Evolutionary conservation across 2,113 vertebrate genomes (phyloP), one percentile per base, ranked within the genome.

Genomic region (Clinocottus analis): DNA sequence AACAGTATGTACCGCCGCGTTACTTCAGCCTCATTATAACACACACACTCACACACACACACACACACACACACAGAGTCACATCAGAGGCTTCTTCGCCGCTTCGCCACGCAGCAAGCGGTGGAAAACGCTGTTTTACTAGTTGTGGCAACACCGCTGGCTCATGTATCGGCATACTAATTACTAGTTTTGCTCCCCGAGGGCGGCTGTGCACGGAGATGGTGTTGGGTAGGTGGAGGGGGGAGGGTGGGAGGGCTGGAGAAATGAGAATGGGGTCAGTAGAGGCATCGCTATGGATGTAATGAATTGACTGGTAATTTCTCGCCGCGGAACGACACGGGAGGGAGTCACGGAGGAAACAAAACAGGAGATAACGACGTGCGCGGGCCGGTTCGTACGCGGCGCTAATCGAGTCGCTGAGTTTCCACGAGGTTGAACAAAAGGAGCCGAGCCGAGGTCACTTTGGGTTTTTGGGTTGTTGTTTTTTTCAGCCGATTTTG

Each of bases 111-210:
- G n/a, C n/a, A n/a, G 72, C 3, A 16, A 84, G 83, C 62, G 72
- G 82, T 70, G 72, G 83, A 88, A 88, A 85, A 72, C 72, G 77
- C 78, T 90, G 82, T 79, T 89, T 82, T 77, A 89, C 89, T 81
- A 86, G 85, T 90, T 85, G 78, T 43, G 74, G 90, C 79, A 90
- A 82, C 91, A 92, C 80, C 77, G 80, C 71, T 58, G 85, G 84
- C 79, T 90, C 80, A 49, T 84, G 85, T 66, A 89, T 84, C 82
- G 82, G 90, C 88, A 91, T 90, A 80, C 78, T 92, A 92, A 93
- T 92, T 88, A 87, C 80, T 82, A 49, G 69, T 79, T 75, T 68
- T 80, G 31, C 64, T 89, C 82, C 88, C 83, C 6, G 51, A 72
- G 78, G 86, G 79, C 10, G 4, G 53, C 33, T 29, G 79, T 51